Conservation (phyloP, 1,140 invertebrate species). For the Polypedilum vanderplanki region DNA sequence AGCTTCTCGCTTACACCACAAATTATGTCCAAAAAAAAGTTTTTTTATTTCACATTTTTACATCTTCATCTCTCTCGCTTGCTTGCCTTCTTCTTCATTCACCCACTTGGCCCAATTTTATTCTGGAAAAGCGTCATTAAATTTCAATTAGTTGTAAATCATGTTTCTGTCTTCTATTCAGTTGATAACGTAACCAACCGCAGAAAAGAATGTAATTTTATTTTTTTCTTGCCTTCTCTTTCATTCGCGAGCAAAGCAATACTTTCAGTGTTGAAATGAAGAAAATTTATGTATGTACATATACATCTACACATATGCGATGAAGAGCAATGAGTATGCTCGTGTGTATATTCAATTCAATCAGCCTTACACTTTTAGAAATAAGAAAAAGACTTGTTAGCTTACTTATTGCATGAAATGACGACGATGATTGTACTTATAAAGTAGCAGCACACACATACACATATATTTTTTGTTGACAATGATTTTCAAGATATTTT, state of each 20-base stretch:
- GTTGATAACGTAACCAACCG: constrained; percentile 5
- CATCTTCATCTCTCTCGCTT: no score
- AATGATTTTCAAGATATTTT: constrained; percentile 28
- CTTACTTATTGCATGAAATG: background rate
- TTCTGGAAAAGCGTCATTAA: constrained; percentile 9
- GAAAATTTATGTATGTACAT: background rate
- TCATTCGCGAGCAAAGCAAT: no score
- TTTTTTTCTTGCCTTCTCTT: no score
- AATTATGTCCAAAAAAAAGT: constrained; percentile 5
- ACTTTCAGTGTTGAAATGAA: background rate
- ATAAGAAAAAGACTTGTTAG: background rate
- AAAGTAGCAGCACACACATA: background rate
- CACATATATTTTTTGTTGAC: background rate
- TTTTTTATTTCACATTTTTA: no score
- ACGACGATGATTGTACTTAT: background rate
- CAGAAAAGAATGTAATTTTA: background rate
- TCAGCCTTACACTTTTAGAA: background rate
- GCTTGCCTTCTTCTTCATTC: no score
- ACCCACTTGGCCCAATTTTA: no score
- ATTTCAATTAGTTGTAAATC: constrained; percentile 19
- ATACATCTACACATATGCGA: background rate
- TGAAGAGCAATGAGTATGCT: background rate
- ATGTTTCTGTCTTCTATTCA: background rate
- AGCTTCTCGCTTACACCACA: background rate
- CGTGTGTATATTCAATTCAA: constrained; percentile 6